phyloP scores from a whole-genome alignment of 2,797 vertebrate genomes.

The Scarus forsteni region DNA sequence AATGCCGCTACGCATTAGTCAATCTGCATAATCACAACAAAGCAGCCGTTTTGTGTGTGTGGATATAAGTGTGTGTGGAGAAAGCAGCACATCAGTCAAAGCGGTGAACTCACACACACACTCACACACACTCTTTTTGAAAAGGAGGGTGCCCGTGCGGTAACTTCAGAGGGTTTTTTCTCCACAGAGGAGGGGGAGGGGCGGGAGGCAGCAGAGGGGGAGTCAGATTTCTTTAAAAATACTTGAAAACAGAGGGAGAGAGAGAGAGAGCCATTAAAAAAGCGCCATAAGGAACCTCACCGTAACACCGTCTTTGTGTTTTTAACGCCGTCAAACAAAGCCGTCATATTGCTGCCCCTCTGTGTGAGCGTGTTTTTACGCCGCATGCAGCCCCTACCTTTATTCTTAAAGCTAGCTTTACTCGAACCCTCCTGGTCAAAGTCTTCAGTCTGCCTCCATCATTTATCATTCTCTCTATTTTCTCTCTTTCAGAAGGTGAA shows the following conservation, averaged over 20 bases:
- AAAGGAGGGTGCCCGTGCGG: conserved; percentile 58
- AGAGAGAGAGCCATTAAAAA: conserved; percentile 9
- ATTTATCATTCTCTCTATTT: conserved; percentile 54
- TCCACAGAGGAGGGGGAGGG: conserved; percentile 46
- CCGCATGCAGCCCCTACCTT: background rate
- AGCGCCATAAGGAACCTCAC: background rate
- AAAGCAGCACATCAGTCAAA: conserved; percentile 83
- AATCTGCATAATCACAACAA: conserved; percentile 86
- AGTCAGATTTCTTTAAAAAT: conserved; percentile 72
- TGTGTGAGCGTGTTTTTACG: background rate
- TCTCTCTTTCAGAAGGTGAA: conserved; percentile 43
- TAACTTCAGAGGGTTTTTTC: conserved; percentile 73
- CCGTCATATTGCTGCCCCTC: no score
- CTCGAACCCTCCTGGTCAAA: conserved; percentile 39
- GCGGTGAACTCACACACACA: conserved; percentile 52
- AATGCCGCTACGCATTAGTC: conserved; percentile 46
- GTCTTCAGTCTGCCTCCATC: conserved; percentile 30
- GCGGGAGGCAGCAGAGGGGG: conserved; percentile 49
- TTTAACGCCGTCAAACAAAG: background rate
- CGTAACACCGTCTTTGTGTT: background rate
- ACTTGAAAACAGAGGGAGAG: conserved; percentile 55
- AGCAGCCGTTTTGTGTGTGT: conserved; percentile 42
- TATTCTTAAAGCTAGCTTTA: conserved; percentile 32
- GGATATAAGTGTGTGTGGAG: conserved; percentile 45
- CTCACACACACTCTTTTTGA: conserved; percentile 40